phyloP scores from a whole-genome alignment of 64 coral and sea anemone species.

The Acropora yongei region DNA sequence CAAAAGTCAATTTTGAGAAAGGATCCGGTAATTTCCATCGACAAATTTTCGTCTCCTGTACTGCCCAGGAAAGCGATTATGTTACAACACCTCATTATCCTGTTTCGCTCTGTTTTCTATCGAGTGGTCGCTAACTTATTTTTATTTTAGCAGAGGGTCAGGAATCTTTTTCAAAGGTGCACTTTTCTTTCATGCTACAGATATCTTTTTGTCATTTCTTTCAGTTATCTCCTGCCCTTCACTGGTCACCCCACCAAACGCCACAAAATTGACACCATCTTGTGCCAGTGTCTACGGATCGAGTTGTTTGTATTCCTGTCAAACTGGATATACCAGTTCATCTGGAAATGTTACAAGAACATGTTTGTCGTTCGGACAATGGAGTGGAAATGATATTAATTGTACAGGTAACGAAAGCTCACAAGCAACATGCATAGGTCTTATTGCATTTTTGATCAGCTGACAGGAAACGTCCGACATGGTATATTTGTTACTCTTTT shows the following conservation, averaged over 20 bases:
- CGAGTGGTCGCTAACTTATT: too few relatives aligned
- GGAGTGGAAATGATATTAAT: conserved; percentile 23
- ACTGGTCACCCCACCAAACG: background rate
- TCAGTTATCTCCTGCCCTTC: conserved; percentile 34
- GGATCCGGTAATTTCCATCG: too few relatives aligned
- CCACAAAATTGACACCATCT: background rate
- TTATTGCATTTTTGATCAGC: too few relatives aligned
- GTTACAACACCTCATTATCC: too few relatives aligned
- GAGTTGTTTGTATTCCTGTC: conserved; percentile 36
- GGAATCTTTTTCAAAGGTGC: background rate
- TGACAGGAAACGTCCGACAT: too few relatives aligned
- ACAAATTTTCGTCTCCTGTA: too few relatives aligned
- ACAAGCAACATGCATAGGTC: background rate
- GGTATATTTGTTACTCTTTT: too few relatives aligned
- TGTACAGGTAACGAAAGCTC: conserved; percentile 13
- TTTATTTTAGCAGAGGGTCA: too few relatives aligned
- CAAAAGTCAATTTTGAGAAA: too few relatives aligned
- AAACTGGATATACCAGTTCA: conserved; percentile 32
- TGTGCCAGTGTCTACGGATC: conserved; percentile 21
- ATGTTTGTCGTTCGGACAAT: conserved; percentile 6
- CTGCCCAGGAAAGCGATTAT: too few relatives aligned
- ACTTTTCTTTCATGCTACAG: background rate
- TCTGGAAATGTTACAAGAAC: conserved; percentile 27
- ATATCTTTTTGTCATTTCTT: background rate
- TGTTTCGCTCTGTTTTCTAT: too few relatives aligned